Percentiles rank a stretch among this genome's conserved stretches.
Conservation (phyloP, 2,888 invertebrate species). For the Acanthosepion lycidas region DNA sequence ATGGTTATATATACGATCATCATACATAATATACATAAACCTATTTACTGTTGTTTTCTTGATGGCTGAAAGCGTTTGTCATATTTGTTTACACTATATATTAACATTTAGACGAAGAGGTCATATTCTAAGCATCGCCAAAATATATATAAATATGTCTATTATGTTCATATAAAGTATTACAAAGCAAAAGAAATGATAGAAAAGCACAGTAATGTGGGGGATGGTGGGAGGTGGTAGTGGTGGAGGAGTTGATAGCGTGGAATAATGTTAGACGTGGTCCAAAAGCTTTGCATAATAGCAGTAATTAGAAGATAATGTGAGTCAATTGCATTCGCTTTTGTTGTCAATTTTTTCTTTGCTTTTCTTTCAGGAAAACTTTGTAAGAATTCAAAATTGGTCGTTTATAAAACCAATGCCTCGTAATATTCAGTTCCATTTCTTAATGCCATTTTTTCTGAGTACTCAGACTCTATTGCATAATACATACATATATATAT, state of each 20-base stretch:
- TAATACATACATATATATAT: background rate
- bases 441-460: background rate
- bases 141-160: background rate
- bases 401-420: background rate
- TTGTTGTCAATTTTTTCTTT: background rate
- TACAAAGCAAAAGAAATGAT: background rate
- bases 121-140: background rate
- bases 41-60: background rate
- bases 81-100: background rate
- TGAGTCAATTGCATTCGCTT: background rate
- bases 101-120: background rate
- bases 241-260: too few relatives aligned
- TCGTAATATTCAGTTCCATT: background rate
- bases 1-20: too few relatives aligned
- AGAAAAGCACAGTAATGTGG: background rate
- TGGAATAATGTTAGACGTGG: background rate
- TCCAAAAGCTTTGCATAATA: background rate
- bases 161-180: background rate
- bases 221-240: too few relatives aligned
- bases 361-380: background rate
- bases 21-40: background rate
- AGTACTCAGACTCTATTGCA: background rate
- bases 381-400: background rate
- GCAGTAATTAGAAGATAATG: background rate
- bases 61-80: background rate